These are phyloP conservation scores for Dryobota labecula DNA, from an alignment of 2,888 invertebrate species.

Conservation along the genomic window DNA sequence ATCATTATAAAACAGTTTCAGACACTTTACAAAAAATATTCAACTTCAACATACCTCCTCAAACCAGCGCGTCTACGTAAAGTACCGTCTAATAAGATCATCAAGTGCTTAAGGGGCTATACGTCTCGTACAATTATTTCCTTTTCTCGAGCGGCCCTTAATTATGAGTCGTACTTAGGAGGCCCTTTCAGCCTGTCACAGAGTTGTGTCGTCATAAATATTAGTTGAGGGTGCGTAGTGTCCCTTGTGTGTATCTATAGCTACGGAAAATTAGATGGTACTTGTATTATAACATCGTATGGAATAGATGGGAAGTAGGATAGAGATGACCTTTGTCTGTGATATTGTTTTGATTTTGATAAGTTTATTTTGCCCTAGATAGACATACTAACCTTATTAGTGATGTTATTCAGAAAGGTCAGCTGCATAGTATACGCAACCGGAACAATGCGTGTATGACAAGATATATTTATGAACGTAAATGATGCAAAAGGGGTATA, in stretches of 20 bases:
- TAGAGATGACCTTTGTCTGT: neutral
- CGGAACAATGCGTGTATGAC: neutral
- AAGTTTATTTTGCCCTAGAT: neutral
- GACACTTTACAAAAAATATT: neutral
- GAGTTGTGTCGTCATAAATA: constrained; percentile 37
- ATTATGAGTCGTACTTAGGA: constrained; percentile 42
- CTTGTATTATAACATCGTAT: neutral
- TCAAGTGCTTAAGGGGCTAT: constrained; percentile 10
- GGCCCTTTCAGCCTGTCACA: constrained; percentile 24
- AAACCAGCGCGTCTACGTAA: constrained; percentile 15
- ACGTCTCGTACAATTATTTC: constrained; percentile 49
- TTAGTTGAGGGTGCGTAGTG: constrained; percentile 17
- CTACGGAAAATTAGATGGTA: constrained; percentile 4
- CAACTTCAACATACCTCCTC: too few relatives aligned
- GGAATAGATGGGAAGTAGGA: neutral
- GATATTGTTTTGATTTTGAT: neutral
- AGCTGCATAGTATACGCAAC: neutral
- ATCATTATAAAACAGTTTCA: neutral
- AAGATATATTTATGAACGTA: too few relatives aligned
- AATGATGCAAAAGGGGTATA: neutral
- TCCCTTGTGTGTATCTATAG: neutral
- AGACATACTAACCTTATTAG: neutral
- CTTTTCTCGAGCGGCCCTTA: constrained; percentile 32
- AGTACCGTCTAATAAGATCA: constrained; percentile 26
- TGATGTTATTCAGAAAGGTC: neutral